These are phyloP conservation scores for Calycopis cecrops DNA, from an alignment of 1,140 invertebrate genomes.

Conservation along the genomic window DNA sequence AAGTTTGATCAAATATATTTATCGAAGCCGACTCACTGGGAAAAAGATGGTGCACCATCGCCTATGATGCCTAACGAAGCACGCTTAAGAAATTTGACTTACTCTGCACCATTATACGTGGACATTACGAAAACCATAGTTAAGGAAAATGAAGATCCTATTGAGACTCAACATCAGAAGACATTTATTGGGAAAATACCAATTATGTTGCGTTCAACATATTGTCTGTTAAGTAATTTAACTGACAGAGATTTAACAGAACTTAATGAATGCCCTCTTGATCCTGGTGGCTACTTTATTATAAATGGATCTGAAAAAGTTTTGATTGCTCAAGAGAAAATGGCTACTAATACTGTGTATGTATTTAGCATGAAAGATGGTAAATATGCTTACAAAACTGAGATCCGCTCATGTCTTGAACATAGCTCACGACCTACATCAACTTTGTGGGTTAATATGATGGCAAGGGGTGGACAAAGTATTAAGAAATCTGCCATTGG, in stretches of 20 bases:
- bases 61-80: slow-evolving; percentile 99
- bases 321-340: slow-evolving; percentile 99
- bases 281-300: slow-evolving; percentile 98
- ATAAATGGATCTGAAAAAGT: slow-evolving; percentile 98
- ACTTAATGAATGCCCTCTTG: slow-evolving; percentile 98
- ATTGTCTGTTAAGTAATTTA: slow-evolving; percentile 94
- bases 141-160: slow-evolving; percentile 92
- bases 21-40: slow-evolving; percentile 99
- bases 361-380: slow-evolving; percentile 99
- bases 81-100: slow-evolving; percentile 89
- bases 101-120: slow-evolving; percentile 98
- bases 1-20: slow-evolving; percentile 99
- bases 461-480: slow-evolving; percentile 96
- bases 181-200: slow-evolving; percentile 99
- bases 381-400: slow-evolving; percentile 98
- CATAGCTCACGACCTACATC: slow-evolving; percentile 95
- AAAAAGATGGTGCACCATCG: slow-evolving; percentile 98
- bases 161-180: slow-evolving; percentile 96
- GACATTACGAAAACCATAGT: slow-evolving; percentile 98
- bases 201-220: slow-evolving; percentile 98
- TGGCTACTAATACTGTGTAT: slow-evolving; percentile 99
- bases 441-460: slow-evolving; percentile 99
- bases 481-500: slow-evolving; percentile 98
- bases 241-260: slow-evolving; percentile 99
- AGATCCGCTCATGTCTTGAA: slow-evolving; percentile 97